These are phyloP conservation scores for Cathartes aura DNA, from an alignment of 2,113 vertebrate species.

Conservation along the genomic window DNA sequence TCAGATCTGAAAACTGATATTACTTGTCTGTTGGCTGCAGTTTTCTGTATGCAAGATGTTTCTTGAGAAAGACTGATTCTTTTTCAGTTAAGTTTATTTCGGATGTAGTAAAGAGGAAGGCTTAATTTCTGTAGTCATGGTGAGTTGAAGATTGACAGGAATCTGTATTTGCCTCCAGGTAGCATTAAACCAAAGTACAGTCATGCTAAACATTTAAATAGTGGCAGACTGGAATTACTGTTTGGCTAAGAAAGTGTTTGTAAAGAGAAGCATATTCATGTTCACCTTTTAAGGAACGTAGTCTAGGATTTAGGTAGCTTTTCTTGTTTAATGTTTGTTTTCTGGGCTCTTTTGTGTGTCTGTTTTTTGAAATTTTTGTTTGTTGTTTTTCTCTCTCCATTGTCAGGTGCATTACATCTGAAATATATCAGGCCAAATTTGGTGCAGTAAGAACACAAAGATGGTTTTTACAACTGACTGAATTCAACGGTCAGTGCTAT, in stretches of 20 bases:
- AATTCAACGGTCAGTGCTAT: not conserved
- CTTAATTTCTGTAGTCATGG: not conserved
- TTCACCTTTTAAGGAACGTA: not conserved
- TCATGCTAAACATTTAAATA: conserved; percentile 15
- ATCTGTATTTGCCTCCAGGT: conserved; percentile 38
- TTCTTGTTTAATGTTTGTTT: not conserved
- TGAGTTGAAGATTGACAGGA: not conserved
- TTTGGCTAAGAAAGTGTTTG: not conserved
- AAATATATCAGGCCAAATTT: not conserved
- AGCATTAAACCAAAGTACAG: conserved; percentile 63
- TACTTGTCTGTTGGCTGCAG: not conserved
- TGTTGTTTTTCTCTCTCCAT: not conserved
- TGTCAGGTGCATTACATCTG: not conserved
- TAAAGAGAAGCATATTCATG: not conserved
- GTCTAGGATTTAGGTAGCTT: not conserved
- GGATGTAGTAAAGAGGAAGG: not conserved
- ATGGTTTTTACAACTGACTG: not conserved
- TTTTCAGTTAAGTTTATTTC: conserved; percentile 13
- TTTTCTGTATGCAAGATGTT: not conserved
- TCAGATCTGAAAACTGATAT: not conserved
- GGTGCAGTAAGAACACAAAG: not conserved
- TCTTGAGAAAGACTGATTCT: not conserved
- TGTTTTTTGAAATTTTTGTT: not conserved
- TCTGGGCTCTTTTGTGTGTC: not conserved
- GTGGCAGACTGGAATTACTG: not conserved